Base-by-base conservation (phyloP, 2,113 vertebrate species). In the Lethenteron camtschaticum region DNA sequence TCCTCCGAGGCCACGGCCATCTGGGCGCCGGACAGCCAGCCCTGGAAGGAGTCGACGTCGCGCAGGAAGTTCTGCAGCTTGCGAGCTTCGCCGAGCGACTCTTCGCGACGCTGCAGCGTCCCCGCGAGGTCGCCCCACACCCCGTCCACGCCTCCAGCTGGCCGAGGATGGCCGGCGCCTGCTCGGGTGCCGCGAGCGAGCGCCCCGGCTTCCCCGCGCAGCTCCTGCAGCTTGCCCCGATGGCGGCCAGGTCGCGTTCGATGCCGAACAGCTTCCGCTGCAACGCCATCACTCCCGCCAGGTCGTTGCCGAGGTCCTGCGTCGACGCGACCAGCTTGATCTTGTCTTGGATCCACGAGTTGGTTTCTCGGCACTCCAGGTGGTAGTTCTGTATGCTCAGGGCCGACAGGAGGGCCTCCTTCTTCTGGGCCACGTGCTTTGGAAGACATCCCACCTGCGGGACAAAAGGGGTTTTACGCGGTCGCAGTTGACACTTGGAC, bases 251-350 rank as follows among this genome's bases (percentile, higher is more conserved):
- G 78, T 97, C 91, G 9, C 87, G 80, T 75, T 89, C 86, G 73
- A 92, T 86, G 71, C 88, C 92, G 0, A 88, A 83, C 58, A 97
- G 86, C 75, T 95, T 95, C 12, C 86, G 83, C 74, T 94, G 89
- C 56, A 96, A 79, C 1, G 90, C 88, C 81, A 85, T 83, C 70
- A 95, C 87, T 0, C 88, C 92, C 0, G 88, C 86, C 75, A 90
- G 81, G 76, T 97, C 91, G 1, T 89, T 90, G 74, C 89, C 91
- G 74, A 90, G 77, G 24, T 81, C 79, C 75, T 91, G 87, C 1
- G 89, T 95, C n/a, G 90, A 90, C 76, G 91, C 91, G 3, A 97
- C 89, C 57, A 89, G 86, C 68, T 95, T 90, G 70, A 86, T 92
- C 78, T 97, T 97, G 72, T 96, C 92, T 75, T 81, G 82, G 86